Conservation (phyloP, 2,888 invertebrate species). For the Himalopsyche kuldschensis region DNA sequence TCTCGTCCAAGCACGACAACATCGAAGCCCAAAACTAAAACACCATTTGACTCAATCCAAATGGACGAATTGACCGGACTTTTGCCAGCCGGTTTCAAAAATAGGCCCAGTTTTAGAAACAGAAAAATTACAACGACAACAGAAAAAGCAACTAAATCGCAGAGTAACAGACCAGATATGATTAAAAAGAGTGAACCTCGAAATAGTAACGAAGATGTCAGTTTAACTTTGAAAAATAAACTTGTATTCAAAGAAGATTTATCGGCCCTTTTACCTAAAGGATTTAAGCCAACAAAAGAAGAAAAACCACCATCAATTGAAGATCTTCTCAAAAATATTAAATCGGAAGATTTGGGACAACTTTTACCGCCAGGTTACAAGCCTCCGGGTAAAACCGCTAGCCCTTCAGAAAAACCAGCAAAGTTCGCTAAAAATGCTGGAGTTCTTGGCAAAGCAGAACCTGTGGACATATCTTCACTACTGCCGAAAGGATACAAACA, state of each 20-base stretch:
- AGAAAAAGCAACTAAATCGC: conserved; percentile 35
- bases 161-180: conserved; percentile 39
- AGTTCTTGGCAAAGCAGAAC: conserved; percentile 43
- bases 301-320: conserved; percentile 44
- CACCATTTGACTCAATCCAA: conserved; percentile 52
- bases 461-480: conserved; percentile 46
- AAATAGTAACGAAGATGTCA: conserved; percentile 49
- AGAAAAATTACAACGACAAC: conserved; percentile 59
- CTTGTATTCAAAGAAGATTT: conserved; percentile 60
- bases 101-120: conserved; percentile 57
- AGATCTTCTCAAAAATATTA: conserved; percentile 53
- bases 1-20: conserved; percentile 44
- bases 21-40: conserved; percentile 50
- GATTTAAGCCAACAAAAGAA: conserved; percentile 56
- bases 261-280: conserved; percentile 63
- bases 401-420: conserved; percentile 3
- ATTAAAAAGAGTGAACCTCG: conserved; percentile 41
- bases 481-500: conserved; percentile 52
- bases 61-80: conserved; percentile 65
- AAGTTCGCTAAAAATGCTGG: conserved; percentile 2
- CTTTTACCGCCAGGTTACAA: conserved; percentile 72
- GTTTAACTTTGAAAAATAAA: conserved; percentile 61
- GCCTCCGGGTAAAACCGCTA: conserved; percentile 39
- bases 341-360: conserved; percentile 61
- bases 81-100: conserved; percentile 66